Conservation (phyloP, 2,888 invertebrate species). For the Mechanitis mazaeus region DNA sequence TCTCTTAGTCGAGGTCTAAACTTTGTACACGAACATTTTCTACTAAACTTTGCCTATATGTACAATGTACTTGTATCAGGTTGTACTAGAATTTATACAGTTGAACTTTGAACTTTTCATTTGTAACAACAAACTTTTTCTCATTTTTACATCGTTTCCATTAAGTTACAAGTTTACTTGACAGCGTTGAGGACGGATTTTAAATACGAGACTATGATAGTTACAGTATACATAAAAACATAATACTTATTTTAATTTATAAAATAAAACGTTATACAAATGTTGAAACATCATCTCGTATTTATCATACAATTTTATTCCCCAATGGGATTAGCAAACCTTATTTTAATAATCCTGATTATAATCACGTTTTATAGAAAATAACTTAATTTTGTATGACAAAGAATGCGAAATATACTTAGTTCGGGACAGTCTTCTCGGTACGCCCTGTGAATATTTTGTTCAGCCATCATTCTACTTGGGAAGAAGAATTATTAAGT, state of each 20-base stretch:
- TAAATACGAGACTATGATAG: background rate
- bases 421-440: slow-evolving; percentile 53
- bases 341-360: background rate
- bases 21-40: slow-evolving; percentile 41
- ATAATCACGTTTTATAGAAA: background rate
- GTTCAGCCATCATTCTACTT: slow-evolving; percentile 72
- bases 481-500: slow-evolving; percentile 77
- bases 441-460: slow-evolving; percentile 74
- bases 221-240: background rate
- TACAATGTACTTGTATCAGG: slow-evolving; percentile 7
- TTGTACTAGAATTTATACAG: background rate
- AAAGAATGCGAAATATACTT: slow-evolving; percentile 36
- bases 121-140: slow-evolving; percentile 4
- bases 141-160: slow-evolving; percentile 3
- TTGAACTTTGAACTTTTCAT: slow-evolving; percentile 7
- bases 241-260: background rate
- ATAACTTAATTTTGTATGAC: background rate
- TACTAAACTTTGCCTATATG: slow-evolving; percentile 37
- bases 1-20: slow-evolving; percentile 46
- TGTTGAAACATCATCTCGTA: background rate
- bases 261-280: background rate
- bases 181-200: background rate
- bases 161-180: slow-evolving; percentile 3
- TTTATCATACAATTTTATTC: background rate
- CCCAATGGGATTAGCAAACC: too few relatives aligned